Conservation (phyloP, 2,113 vertebrate genomes). For the Gobius niger region DNA sequence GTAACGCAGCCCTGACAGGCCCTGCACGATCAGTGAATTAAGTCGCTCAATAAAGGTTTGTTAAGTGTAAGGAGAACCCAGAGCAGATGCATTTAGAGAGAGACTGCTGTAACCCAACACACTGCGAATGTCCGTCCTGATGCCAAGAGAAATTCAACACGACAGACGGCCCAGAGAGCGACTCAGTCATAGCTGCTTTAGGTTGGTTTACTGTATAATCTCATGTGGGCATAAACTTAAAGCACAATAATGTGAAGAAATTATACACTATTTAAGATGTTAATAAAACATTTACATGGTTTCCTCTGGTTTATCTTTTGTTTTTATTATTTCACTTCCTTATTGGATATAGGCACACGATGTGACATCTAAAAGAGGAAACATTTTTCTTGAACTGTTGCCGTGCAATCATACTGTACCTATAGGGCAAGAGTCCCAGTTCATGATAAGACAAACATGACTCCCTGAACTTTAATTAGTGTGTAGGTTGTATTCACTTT, state of each 20-base stretch:
- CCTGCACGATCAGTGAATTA: constrained; percentile 4
- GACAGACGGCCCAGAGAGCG: constrained; percentile 7
- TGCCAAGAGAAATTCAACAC: constrained; percentile 42
- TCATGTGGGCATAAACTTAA: neutral
- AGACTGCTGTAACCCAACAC: constrained; percentile 45
- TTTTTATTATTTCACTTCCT: neutral
- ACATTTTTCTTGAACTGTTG: too few species aligned
- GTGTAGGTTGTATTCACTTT: too few species aligned
- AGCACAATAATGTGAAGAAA: too few species aligned
- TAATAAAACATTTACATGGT: neutral
- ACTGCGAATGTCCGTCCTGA: constrained; percentile 11
- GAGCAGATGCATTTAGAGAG: constrained; percentile 33
- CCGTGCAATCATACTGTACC: too few species aligned
- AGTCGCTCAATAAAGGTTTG: constrained; percentile 14
- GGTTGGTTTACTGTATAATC: neutral
- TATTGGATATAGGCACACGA: too few species aligned
- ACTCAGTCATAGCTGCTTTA: constrained; percentile 10
- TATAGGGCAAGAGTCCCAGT: too few species aligned
- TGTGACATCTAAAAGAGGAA: too few species aligned
- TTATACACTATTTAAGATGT: too few species aligned
- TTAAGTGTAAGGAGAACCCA: neutral
- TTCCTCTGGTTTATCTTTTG: neutral
- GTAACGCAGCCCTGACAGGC: neutral
- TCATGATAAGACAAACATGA: too few species aligned
- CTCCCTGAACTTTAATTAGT: too few species aligned